A percentile compares a stretch with the other conserved stretches of the same genome.
Evolutionary conservation across 2,797 vertebrate genomes (phyloP).

Genomic region (Florisuga fusca): DNA sequence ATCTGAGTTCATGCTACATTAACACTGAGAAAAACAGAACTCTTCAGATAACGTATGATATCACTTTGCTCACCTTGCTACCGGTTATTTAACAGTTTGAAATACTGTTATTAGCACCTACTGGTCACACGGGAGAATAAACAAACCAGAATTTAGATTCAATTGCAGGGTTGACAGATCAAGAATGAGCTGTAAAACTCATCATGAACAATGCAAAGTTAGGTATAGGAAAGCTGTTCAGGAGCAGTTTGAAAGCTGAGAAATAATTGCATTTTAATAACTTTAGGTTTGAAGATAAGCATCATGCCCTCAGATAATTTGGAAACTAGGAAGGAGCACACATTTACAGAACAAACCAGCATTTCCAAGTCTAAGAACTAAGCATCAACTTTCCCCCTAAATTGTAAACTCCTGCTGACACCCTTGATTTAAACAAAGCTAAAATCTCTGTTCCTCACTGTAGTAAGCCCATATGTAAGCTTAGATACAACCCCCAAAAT

Average conservation of each 20-base stretch:
- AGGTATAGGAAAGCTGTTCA: not conserved
- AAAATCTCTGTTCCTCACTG: not conserved
- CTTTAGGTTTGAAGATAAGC: not conserved
- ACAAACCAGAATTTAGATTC: constrained; percentile 9
- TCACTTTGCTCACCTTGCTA: not conserved
- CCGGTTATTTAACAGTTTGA: not conserved
- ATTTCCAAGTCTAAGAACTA: not conserved
- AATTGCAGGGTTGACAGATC: not conserved
- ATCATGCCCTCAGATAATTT: not conserved
- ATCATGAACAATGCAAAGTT: constrained; percentile 14
- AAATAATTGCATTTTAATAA: constrained; percentile 6
- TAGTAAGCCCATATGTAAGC: not conserved
- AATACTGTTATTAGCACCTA: constrained; percentile 35
- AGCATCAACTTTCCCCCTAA: not conserved
- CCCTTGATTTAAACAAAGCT: not conserved
- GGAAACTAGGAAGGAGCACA: not conserved
- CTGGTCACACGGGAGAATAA: not conserved
- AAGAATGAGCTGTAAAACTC: not conserved
- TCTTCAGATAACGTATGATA: not conserved
- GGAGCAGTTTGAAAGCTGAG: not conserved
- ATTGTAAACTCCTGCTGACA: not conserved
- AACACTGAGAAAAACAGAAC: not conserved
- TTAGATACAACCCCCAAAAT: not conserved
- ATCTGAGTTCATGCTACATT: not conserved
- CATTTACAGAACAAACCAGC: not conserved